Percentiles rank a stretch among this genome's conserved stretches.
Conservation (phyloP, 2,797 vertebrate genomes). For the Coregonus sp. region DNA sequence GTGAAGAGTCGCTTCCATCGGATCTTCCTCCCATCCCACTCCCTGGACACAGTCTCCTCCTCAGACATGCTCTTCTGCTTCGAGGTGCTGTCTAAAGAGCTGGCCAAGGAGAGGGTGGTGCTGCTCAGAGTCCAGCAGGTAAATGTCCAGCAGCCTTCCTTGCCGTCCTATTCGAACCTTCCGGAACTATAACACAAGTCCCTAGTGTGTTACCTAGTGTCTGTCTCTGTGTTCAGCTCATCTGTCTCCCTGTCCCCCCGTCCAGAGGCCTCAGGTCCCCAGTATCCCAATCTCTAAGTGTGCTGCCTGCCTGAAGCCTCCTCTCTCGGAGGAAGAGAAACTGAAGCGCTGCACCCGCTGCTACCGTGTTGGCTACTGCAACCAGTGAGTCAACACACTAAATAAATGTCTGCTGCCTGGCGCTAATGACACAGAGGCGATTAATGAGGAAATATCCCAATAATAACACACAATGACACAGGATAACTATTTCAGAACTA, state of each 20-base stretch:
- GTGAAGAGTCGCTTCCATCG: constrained; percentile 89
- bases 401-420: too few species aligned
- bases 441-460: neutral
- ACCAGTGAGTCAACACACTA: constrained; percentile 83
- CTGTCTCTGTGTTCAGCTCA: neutral
- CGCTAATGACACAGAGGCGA: neutral
- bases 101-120: constrained; percentile 91
- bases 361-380: constrained; percentile 97
- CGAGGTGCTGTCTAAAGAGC: constrained; percentile 90
- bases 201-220: neutral
- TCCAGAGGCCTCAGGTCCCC: constrained; percentile 91
- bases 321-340: constrained; percentile 91
- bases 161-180: neutral
- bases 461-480: neutral
- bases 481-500: too few species aligned
- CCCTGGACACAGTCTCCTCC: constrained; percentile 86
- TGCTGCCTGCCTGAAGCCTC: constrained; percentile 92
- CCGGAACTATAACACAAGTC: neutral
- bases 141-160: neutral
- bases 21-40: constrained; percentile 85
- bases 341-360: constrained; percentile 95
- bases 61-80: constrained; percentile 92
- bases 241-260: neutral
- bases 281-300: constrained; percentile 90
- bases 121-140: constrained; percentile 94